Evolutionary conservation across 2,888 invertebrate genomes (phyloP).

Genomic region (Leptopilina drosophilae): DNA sequence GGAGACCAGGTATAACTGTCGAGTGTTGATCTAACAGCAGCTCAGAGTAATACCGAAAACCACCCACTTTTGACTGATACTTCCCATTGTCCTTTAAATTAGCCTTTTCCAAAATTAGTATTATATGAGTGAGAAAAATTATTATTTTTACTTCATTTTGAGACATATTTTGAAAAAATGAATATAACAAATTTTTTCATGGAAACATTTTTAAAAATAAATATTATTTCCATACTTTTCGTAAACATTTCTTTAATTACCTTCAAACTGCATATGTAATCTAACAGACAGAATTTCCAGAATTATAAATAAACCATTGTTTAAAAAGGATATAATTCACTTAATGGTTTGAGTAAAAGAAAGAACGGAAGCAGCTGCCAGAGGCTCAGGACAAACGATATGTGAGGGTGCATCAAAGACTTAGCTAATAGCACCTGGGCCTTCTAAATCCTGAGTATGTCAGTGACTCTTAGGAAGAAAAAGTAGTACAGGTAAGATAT

Average conservation of each 20-base stretch:
- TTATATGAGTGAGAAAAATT: too few species aligned
- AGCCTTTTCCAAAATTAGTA: background rate
- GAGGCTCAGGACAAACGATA: conserved; percentile 34
- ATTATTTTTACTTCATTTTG: background rate
- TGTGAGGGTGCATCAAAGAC: conserved; percentile 9
- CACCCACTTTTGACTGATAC: conserved; percentile 46
- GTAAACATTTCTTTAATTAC: background rate
- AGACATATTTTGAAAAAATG: background rate
- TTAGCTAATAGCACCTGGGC: conserved; percentile 27
- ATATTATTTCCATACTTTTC: background rate
- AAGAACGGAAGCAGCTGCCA: conserved; percentile 28
- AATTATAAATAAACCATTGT: background rate
- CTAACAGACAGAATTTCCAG: background rate
- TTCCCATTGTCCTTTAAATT: background rate
- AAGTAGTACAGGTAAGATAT: conserved; percentile 67
- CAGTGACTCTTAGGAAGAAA: conserved; percentile 33
- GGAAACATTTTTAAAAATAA: background rate
- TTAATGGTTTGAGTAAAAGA: conserved; percentile 45
- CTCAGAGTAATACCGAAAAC: conserved; percentile 65
- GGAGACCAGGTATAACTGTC: conserved; percentile 50
- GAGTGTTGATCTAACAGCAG: conserved; percentile 66
- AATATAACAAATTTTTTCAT: background rate
- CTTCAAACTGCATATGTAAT: background rate
- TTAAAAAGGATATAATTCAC: conserved; percentile 13
- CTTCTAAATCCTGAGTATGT: conserved; percentile 36